Base-by-base conservation (phyloP, 1,140 invertebrate genomes). In the Drosophila truncata region DNA sequence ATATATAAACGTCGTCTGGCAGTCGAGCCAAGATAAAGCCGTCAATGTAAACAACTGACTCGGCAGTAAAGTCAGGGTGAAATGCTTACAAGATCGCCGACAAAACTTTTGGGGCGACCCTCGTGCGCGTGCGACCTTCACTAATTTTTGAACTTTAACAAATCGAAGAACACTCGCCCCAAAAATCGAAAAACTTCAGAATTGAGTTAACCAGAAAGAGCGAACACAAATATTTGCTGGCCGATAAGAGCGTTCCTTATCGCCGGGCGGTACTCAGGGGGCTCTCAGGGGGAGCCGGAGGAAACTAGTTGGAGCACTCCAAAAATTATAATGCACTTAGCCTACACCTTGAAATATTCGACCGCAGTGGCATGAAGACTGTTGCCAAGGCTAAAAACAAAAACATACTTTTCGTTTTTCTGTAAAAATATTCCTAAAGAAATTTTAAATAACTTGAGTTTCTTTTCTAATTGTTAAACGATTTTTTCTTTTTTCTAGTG, bases 301-400 rank as follows among this genome's bases (percentile, higher is more conserved):
- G 27, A 14, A 14, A 25, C 11, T 18, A 35, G 50, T 10, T 50
- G 27, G 20, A 59, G 49, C 55, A 78, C 73, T 78, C 54, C 11
- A 61, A 78, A 78, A 57, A 77, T 69, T 77, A 77, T 77, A 78
- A 78, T 78, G 74, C 74, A 69, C 55, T 55, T 78, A 78, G 41
- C 49, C 74, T 61, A 77, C 74, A 78, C 74, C 73, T 78, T 78
- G 74, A 78, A 78, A 67, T 47, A 41, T 46, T 25, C 47, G 16
- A 13, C 14, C 25, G 37, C 20, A 31, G 18, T 54, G 42, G 42
- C 39, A 44, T 11, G 31, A 23, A 60, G 50, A 44, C 13, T 25
- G 70, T 49, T 52, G 10, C 29, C 14, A 47, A 25, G 44, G 13
- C 14, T 46, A 1, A 46, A 46, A 25, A 1, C 4, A 0, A 4